Evolutionary conservation across 2,113 vertebrate species (phyloP).

Genomic region (Ophthalmolycus amberensis): DNA sequence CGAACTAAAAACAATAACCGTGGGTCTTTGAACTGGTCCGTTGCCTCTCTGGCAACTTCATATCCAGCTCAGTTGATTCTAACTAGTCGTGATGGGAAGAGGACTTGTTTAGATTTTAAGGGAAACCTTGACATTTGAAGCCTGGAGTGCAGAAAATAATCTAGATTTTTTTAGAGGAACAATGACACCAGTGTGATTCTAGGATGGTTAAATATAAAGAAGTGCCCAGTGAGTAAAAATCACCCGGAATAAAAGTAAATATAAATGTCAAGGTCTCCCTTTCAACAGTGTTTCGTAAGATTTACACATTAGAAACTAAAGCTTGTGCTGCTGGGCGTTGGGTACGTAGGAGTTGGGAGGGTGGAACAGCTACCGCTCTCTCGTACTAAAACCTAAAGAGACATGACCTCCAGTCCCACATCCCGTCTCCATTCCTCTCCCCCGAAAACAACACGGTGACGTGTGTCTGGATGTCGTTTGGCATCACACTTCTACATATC

Average conservation of each 20-base stretch:
- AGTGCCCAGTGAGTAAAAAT: background rate
- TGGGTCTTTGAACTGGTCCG: slow-evolving; percentile 48
- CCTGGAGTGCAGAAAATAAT: background rate
- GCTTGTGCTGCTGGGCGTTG: slow-evolving; percentile 40
- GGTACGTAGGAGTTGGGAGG: background rate
- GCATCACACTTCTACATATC: slow-evolving; percentile 61
- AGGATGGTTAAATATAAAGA: background rate
- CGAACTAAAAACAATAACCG: background rate
- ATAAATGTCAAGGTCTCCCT: slow-evolving; percentile 58
- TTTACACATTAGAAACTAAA: slow-evolving; percentile 16
- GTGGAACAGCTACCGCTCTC: slow-evolving; percentile 29
- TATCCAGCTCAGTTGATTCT: slow-evolving; percentile 53
- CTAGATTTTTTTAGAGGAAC: background rate
- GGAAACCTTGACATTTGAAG: slow-evolving; percentile 56
- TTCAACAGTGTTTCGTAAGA: slow-evolving; percentile 44
- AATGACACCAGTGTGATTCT: background rate
- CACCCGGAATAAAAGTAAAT: background rate
- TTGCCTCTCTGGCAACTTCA: slow-evolving; percentile 61
- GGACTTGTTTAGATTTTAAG: slow-evolving; percentile 17
- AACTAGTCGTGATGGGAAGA: background rate
- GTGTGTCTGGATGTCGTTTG: slow-evolving; percentile 63
- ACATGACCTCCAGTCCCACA: slow-evolving; percentile 19
- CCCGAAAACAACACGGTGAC: slow-evolving; percentile 22
- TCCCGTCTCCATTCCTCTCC: background rate
- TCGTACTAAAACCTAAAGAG: slow-evolving; percentile 10